phyloP scores from a whole-genome alignment of 2,113 vertebrate genomes.

The Plecotus auritus region DNA sequence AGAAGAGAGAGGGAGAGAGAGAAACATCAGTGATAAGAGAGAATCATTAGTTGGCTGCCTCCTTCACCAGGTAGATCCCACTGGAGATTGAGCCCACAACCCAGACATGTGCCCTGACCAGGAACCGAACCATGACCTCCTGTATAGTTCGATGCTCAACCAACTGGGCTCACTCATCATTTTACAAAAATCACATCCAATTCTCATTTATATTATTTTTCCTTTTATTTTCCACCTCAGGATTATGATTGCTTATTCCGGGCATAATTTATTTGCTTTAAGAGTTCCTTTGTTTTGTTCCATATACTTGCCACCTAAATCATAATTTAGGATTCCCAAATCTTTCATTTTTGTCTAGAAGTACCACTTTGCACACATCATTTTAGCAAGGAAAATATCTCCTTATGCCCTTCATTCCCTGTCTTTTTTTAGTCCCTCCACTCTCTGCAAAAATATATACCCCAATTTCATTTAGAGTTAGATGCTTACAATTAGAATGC shows the following conservation, averaged over 20 bases:
- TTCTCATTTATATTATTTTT: neutral
- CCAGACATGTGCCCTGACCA: no score
- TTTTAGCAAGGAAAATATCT: neutral
- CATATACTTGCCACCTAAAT: neutral
- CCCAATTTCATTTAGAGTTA: slow-evolving; percentile 32
- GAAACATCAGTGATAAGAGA: no score
- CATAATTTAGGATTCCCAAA: neutral
- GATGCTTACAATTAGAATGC: slow-evolving; percentile 57
- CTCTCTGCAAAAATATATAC: neutral
- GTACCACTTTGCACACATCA: neutral
- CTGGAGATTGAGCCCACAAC: no score
- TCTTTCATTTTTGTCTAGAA: neutral
- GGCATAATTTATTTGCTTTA: neutral
- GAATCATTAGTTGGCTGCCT: no score
- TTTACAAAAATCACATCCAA: neutral
- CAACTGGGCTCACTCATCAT: neutral
- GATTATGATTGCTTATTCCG: neutral
- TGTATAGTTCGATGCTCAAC: no score
- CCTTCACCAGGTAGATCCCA: no score
- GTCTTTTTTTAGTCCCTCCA: neutral
- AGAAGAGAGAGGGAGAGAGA: no score
- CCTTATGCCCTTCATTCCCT: neutral
- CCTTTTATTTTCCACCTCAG: neutral
- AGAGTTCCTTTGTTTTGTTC: neutral
- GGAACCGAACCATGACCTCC: no score